Percentiles rank a stretch among this genome's conserved stretches.
These are phyloP conservation scores for Dorcus hopei DNA, from an alignment of 2,888 invertebrate species.

Conservation along the genomic window DNA sequence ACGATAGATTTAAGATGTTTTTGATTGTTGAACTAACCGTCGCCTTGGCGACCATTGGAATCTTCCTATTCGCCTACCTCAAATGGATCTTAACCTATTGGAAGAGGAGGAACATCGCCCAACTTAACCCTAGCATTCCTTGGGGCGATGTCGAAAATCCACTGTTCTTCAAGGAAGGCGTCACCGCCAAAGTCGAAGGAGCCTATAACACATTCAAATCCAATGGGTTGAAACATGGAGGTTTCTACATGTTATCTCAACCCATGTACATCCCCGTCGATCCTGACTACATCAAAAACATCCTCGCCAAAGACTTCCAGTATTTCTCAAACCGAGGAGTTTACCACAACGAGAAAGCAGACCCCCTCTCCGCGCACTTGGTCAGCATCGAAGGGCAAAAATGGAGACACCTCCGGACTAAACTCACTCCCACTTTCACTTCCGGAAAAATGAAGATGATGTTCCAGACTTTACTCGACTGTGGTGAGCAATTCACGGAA, in stretches of 20 bases:
- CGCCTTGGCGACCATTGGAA: neutral
- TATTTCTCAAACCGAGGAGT: too few species aligned
- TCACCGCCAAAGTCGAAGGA: neutral
- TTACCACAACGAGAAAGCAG: slow-evolving; percentile 26
- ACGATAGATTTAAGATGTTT: neutral
- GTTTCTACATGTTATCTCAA: too few species aligned
- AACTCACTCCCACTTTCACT: slow-evolving; percentile 23
- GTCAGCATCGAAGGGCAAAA: slow-evolving; percentile 54
- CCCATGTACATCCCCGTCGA: too few species aligned
- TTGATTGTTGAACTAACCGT: neutral
- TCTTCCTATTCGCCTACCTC: neutral
- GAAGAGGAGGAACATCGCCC: neutral
- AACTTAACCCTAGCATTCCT: slow-evolving; percentile 3
- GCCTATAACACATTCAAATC: too few species aligned
- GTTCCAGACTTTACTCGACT: neutral
- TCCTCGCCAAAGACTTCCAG: too few species aligned
- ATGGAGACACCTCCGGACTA: slow-evolving; percentile 51
- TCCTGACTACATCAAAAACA: too few species aligned
- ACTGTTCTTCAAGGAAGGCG: neutral
- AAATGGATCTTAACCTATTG: slow-evolving; percentile 10
- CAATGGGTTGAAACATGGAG: too few species aligned
- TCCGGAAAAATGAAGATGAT: slow-evolving; percentile 17
- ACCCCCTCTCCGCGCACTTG: slow-evolving; percentile 56
- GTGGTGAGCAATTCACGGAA: neutral
- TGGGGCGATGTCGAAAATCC: neutral